Base-by-base conservation (phyloP, 2,888 invertebrate species). In the Diaperis boleti region DNA sequence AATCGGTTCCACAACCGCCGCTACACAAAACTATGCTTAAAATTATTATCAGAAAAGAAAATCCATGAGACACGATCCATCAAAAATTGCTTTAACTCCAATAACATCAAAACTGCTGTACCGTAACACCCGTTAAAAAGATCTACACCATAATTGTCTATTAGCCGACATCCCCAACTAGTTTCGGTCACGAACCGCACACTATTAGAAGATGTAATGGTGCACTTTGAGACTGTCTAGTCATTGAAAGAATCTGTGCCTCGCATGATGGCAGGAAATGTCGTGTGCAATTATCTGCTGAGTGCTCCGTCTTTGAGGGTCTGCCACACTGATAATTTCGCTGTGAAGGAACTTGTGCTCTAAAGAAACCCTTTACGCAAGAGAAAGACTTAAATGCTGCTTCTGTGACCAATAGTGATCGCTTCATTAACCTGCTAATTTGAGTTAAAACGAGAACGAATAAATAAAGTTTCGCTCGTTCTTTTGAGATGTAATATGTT, bases 131-230 rank as follows among this genome's bases (percentile, higher is more conserved):
- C 35, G 50, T 50, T 50, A 37, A 50, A 54, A 52, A 52, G 29
- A 49, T 10, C 29, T 11, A 39, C 54, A 52, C 15, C 54, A 41
- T 54, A 73, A 75, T 74, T 73, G 74, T 70, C 73, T 70, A 74
- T 73, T 74, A 74, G 69, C 71, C 69, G 69, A 64, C 68, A 72
- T 69, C 69, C 50, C 69, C 65, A 72, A 71, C 72, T 69, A 62
- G 73, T 68, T 71, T 72, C 70, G 72, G 75, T 74, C 75, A 75
- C 74, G 75, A 72, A 74, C 73, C 69, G 60, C 73, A 71, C 68
- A 72, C 72, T 69, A 74, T 74, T 75, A 74, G 72, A 65, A 71
- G 69, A 71, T 67, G 74, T 75, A 75, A 76, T 75, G 69, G 73
- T 62, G 73, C 74, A 74, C 75, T 75, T 70, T 66, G 65, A 66